Percentiles rank a stretch among this genome's conserved stretches.
These are phyloP conservation scores for Papilio dardanus DNA, from an alignment of 1,140 invertebrate genomes.

Conservation along the genomic window DNA sequence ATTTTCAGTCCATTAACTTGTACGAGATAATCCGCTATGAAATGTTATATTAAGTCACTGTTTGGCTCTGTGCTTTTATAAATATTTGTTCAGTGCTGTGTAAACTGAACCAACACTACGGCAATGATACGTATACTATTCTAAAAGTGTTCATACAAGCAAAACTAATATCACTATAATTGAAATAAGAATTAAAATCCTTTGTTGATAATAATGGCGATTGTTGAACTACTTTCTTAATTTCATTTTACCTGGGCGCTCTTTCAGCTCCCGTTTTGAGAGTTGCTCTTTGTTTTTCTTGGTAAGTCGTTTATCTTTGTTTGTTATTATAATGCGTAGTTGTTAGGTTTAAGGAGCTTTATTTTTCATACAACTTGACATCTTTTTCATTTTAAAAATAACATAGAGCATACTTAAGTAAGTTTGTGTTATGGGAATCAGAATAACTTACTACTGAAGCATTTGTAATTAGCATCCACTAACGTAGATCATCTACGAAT, in stretches of 20 bases:
- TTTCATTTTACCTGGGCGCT: constrained; percentile 50
- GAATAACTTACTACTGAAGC: background rate
- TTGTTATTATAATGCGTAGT: constrained; percentile 43
- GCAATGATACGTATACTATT: constrained; percentile 44
- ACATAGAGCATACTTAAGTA: background rate
- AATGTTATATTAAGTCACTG: constrained; percentile 60
- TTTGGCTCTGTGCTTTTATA: constrained; percentile 57
- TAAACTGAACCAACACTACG: constrained; percentile 55
- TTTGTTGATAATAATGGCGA: background rate
- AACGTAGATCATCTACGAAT: too few relatives aligned
- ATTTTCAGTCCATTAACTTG: constrained; percentile 51
- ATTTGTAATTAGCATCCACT: too few relatives aligned
- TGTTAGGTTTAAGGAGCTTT: constrained; percentile 22
- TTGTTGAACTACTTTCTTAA: constrained; percentile 30
- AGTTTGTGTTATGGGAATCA: background rate
- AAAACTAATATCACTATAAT: constrained; percentile 3
- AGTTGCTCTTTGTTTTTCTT: constrained; percentile 61
- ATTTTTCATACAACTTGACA: constrained; percentile 1
- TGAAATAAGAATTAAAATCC: constrained; percentile 39
- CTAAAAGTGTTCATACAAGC: constrained; percentile 10
- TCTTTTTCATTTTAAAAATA: background rate
- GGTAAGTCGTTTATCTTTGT: constrained; percentile 58
- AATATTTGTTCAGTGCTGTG: constrained; percentile 64
- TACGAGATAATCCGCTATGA: constrained; percentile 60
- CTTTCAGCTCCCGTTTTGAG: constrained; percentile 65